Percentiles rank a stretch among this genome's conserved stretches.
Conservation (phyloP, 2,888 invertebrate species). For the Iphiclides podalirius region DNA sequence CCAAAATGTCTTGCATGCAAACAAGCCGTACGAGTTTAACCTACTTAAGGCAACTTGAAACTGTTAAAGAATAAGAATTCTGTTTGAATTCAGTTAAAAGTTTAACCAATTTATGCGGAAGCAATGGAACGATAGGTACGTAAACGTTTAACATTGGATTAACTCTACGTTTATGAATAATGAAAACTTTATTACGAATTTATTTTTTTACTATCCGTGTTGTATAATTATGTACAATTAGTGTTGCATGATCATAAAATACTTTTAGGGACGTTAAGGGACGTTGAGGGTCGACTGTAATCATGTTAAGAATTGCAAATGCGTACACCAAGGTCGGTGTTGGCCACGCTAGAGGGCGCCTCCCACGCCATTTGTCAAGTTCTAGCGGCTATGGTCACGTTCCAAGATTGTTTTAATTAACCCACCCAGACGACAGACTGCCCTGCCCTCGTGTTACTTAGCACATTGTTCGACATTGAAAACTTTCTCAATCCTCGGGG, state of each 20-base stretch:
- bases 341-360: not conserved
- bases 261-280: no score
- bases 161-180: no score
- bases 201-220: no score
- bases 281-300: no score
- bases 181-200: no score
- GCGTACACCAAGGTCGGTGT: not conserved
- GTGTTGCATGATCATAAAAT: no score
- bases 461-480: not conserved
- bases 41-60: not conserved
- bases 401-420: not conserved
- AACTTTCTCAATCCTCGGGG: not conserved
- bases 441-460: not conserved
- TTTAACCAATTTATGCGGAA: no score
- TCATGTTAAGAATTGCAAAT: no score
- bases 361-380: not conserved
- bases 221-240: no score
- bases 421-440: not conserved
- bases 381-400: not conserved
- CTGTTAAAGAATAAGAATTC: not conserved
- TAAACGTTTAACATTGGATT: no score
- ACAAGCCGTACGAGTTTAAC: not conserved
- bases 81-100: not conserved
- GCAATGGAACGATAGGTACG: no score
- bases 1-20: not conserved